Base-by-base conservation (phyloP, 2,113 vertebrate genomes). In the Cercopithecus mona region DNA sequence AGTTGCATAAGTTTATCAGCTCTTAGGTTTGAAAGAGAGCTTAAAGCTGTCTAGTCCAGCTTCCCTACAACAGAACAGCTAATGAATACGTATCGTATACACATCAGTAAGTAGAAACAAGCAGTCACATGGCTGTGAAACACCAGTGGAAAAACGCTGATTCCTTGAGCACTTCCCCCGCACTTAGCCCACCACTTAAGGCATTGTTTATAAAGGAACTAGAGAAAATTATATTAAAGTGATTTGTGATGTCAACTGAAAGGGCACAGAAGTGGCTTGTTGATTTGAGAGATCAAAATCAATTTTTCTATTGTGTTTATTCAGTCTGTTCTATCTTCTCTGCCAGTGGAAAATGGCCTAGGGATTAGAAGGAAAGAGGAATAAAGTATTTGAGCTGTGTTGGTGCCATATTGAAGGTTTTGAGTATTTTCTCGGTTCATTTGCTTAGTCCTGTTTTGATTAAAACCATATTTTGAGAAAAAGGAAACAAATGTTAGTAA, bases 161-260 rank as follows among this genome's bases (percentile, higher is more conserved):
- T 95, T 95, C 66, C 4, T 32, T 43, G 83, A 95, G 48, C 45
- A 73, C 43, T 96, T 96, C 82, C 27, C 4, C 84, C 88, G n/a
- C 27, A 64, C 75, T 82, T 17, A 94, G 84, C 18, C 59, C 14
- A 25, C 93, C 91, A 96, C 96, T 98, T 95, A 97, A 98, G 96
- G 91, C 72, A 22, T 8, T 97, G 70, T 90, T 98, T 97, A 97
- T 95, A 97, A 97, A 93, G 90, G 70, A 98, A 91, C 61, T 95
- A 75, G n/a, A 97, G 96, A 98, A 98, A 98, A 97, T 96, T 43
- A 95, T 93, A 92, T 98, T 98, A 97, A 98, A 97, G 94, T 95
- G 80, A 90, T 92, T 97, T 91, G 70, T 96, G 95, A 98, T 98
- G 91, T 97, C 97, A 95, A 78, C 93, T 88, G 52, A 86, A 88